These are phyloP conservation scores for Heteronetta atricapilla DNA, from an alignment of 2,113 vertebrate species.

Conservation along the genomic window DNA sequence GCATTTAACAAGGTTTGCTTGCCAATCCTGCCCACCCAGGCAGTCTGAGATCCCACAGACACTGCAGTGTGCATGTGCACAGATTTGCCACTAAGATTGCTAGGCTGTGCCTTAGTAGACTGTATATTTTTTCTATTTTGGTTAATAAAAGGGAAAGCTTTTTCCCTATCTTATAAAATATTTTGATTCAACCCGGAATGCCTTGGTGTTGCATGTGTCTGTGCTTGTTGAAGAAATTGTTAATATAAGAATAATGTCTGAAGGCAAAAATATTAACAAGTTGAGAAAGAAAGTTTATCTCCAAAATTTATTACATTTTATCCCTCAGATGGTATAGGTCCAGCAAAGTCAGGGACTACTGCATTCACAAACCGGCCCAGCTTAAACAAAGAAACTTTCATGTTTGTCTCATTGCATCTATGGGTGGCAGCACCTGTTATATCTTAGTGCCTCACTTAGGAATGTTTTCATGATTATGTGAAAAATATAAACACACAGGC, in stretches of 20 bases:
- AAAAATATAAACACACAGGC: constrained; percentile 15
- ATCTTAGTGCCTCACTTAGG: not conserved
- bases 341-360: not conserved
- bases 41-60: not conserved
- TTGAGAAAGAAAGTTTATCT: not conserved
- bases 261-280: not conserved
- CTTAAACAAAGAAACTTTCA: not conserved
- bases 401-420: not conserved
- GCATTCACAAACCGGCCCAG: not conserved
- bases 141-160: not conserved
- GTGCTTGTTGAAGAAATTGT: not conserved
- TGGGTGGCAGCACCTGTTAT: not conserved
- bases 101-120: not conserved
- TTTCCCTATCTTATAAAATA: not conserved
- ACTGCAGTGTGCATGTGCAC: not conserved
- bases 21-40: not conserved
- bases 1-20: not conserved
- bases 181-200: not conserved
- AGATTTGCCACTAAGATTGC: not conserved
- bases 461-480: constrained; percentile 22
- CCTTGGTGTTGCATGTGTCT: not conserved
- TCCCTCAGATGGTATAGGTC: not conserved
- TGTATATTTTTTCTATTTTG: not conserved
- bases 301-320: not conserved
- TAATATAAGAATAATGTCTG: not conserved